Conservation (phyloP, 2,797 vertebrate genomes). For the Gymnothorax javanicus region DNA sequence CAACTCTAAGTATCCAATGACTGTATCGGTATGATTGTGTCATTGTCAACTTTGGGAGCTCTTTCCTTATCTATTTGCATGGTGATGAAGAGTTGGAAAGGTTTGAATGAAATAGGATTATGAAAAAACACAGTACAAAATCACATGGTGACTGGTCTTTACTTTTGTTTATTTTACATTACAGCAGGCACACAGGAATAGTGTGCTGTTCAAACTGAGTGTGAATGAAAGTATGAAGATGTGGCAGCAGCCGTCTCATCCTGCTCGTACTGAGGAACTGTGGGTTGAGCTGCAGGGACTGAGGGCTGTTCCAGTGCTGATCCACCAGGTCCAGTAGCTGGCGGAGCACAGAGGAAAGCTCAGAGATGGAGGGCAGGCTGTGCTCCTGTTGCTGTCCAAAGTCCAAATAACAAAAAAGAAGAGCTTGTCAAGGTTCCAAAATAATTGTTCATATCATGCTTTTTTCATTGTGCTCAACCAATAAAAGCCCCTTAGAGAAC, state of each 20-base stretch:
- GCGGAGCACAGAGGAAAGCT: neutral
- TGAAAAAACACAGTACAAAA: neutral
- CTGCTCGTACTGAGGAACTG: neutral
- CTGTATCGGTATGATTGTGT: neutral
- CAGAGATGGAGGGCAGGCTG: neutral
- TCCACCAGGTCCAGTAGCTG: conserved; percentile 7
- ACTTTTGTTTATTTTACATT: neutral
- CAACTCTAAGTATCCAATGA: neutral
- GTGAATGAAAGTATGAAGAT: too few relatives aligned
- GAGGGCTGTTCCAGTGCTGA: neutral
- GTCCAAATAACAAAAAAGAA: neutral
- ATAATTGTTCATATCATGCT: neutral
- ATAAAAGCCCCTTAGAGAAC: neutral
- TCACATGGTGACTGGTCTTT: neutral
- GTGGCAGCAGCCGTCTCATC: too few relatives aligned
- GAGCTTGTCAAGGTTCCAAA: neutral
- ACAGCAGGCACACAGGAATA: neutral
- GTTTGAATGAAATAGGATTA: neutral
- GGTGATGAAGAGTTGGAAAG: neutral
- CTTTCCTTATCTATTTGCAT: neutral
- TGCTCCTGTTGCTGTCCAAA: neutral
- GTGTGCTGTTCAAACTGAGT: too few relatives aligned
- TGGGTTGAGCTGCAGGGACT: neutral
- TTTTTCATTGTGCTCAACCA: neutral
- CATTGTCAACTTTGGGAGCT: neutral